These are phyloP conservation scores for Zosterops pallidus DNA, from an alignment of 2,113 vertebrate species.

Conservation along the genomic window DNA sequence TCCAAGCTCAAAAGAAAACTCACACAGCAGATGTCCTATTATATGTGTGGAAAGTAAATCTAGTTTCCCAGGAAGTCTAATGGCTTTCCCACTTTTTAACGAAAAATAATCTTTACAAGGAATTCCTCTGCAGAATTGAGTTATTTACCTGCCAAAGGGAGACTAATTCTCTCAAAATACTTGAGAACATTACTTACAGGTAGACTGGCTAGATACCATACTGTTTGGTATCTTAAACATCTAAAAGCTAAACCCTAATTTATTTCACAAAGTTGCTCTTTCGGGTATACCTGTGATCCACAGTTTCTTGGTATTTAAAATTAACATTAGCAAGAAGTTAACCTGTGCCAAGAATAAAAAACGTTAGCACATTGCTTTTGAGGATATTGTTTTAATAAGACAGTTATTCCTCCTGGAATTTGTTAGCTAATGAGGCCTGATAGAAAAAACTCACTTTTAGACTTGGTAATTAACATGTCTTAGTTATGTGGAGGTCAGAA, in stretches of 20 bases:
- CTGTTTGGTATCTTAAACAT: background rate
- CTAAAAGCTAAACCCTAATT: background rate
- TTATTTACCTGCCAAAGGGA: background rate
- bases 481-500: background rate
- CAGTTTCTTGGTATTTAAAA: slow-evolving; percentile 3
- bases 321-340: slow-evolving; percentile 4
- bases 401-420: slow-evolving; percentile 28
- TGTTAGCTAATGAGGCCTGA: slow-evolving; percentile 19
- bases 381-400: slow-evolving; percentile 20
- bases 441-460: background rate
- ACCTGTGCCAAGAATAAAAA: slow-evolving; percentile 4
- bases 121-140: background rate
- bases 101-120: background rate
- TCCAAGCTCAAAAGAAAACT: background rate
- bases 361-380: background rate
- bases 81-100: background rate
- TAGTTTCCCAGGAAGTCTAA: background rate
- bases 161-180: background rate
- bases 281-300: background rate
- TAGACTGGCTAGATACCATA: background rate
- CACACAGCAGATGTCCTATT: background rate
- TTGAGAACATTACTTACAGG: background rate
- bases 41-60: background rate
- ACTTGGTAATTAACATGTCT: slow-evolving; percentile 11
- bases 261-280: background rate